phyloP scores from a whole-genome alignment of 2,113 vertebrate species.

The Phalacrocorax carbo region DNA sequence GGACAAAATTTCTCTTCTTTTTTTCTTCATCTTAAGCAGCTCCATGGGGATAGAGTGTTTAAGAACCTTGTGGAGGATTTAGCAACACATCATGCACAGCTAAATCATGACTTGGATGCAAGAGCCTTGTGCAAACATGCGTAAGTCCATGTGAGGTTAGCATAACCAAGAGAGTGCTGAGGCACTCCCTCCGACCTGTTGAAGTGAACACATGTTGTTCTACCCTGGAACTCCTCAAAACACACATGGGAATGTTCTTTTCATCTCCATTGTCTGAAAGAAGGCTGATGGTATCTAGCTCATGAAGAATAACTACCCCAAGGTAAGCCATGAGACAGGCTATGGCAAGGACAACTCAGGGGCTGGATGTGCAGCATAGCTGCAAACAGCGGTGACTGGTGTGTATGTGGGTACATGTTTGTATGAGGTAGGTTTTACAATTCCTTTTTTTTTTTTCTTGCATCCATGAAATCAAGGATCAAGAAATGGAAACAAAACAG shows the following conservation, averaged over 20 bases:
- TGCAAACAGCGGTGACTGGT: neutral
- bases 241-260: neutral
- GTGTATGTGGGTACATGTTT: neutral
- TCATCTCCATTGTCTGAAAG: accelerated
- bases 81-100: neutral
- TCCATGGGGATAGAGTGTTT: neutral
- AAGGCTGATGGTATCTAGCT: neutral
- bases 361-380: neutral
- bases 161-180: neutral
- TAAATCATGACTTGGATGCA: neutral
- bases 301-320: neutral
- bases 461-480: neutral
- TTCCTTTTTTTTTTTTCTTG: neutral
- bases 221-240: neutral
- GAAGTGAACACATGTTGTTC: neutral
- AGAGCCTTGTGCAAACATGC: neutral
- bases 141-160: neutral
- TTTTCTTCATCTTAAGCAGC: neutral
- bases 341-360: neutral
- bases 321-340: neutral
- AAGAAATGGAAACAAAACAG: neutral
- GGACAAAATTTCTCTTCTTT: neutral
- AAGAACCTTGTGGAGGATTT: neutral
- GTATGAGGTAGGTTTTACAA: neutral
- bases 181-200: neutral